Evolutionary conservation across 2,888 invertebrate genomes (phyloP).

Genomic region (Eretmocerus hayati): DNA sequence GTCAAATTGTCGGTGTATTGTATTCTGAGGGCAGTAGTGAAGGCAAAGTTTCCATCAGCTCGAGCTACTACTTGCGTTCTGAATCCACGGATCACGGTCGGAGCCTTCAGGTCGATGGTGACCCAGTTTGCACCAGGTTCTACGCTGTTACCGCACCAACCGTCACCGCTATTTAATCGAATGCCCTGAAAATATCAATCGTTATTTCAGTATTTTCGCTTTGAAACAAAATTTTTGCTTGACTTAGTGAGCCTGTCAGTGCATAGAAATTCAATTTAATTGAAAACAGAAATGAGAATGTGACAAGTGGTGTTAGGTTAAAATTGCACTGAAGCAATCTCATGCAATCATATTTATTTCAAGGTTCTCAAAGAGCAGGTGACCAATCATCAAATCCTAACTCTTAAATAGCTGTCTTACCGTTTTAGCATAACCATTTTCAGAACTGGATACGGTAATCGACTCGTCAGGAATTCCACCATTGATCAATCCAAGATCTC

Average conservation of each 20-base stretch:
- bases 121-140: constrained; percentile 88
- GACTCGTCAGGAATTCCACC: constrained; percentile 87
- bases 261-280: no score
- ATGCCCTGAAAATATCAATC: constrained; percentile 58
- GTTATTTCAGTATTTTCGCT: neutral
- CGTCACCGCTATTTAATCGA: constrained; percentile 72
- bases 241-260: no score
- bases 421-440: constrained; percentile 74
- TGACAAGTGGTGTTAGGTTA: no score
- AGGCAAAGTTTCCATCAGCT: constrained; percentile 75
- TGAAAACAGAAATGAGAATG: no score
- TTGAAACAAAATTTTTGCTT: no score
- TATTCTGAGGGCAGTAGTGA: constrained; percentile 82
- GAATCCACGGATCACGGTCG: constrained; percentile 83
- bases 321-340: no score
- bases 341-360: no score
- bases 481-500: constrained; percentile 79
- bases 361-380: no score
- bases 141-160: constrained; percentile 84
- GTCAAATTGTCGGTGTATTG: constrained; percentile 81
- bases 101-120: constrained; percentile 77
- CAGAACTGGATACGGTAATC: constrained; percentile 75
- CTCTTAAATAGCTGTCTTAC: constrained; percentile 52
- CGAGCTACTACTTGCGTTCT: constrained; percentile 83
- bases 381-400: neutral